These are phyloP conservation scores for Brachyopa scutellaris DNA, from an alignment of 2,888 invertebrate species.

Conservation along the genomic window DNA sequence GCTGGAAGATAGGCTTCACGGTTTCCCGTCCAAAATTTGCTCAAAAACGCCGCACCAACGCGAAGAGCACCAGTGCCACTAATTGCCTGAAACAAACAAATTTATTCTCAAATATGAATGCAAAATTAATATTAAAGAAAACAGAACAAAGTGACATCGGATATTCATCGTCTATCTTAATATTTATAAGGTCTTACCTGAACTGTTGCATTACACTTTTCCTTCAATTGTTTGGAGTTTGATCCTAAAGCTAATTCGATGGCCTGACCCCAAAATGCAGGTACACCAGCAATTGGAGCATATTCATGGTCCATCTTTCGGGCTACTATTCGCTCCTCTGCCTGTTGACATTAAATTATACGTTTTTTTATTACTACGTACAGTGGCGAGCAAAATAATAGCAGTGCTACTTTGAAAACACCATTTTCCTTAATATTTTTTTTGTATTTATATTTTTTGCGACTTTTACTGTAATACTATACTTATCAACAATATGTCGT, in stretches of 20 bases:
- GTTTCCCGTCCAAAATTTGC: slow-evolving; percentile 89
- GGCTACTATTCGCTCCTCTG: slow-evolving; percentile 88
- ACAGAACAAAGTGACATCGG: no score
- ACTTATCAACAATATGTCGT: no score
- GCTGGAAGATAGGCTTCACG: slow-evolving; percentile 94
- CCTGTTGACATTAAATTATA: slow-evolving; percentile 83
- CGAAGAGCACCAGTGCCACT: slow-evolving; percentile 99
- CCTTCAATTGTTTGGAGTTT: slow-evolving; percentile 85
- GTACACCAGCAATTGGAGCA: slow-evolving; percentile 93
- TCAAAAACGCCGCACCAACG: slow-evolving; percentile 94
- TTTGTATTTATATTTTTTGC: no score
- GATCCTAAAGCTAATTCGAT: slow-evolving; percentile 95
- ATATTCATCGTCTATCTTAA: no score
- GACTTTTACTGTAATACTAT: no score
- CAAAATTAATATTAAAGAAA: neutral
- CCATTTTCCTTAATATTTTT: no score
- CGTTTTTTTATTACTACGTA: neutral
- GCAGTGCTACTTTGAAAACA: no score
- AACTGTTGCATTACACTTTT: slow-evolving; percentile 89
- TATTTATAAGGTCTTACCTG: no score
- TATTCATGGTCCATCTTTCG: slow-evolving; percentile 96
- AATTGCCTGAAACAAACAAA: slow-evolving; percentile 86
- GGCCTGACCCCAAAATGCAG: slow-evolving; percentile 92
- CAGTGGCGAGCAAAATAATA: no score
- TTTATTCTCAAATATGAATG: slow-evolving; percentile 38